Evolutionary conservation across 2,888 invertebrate genomes (phyloP), one percentile per base, ranked within the genome.

Genomic region (Rotaria socialis): DNA sequence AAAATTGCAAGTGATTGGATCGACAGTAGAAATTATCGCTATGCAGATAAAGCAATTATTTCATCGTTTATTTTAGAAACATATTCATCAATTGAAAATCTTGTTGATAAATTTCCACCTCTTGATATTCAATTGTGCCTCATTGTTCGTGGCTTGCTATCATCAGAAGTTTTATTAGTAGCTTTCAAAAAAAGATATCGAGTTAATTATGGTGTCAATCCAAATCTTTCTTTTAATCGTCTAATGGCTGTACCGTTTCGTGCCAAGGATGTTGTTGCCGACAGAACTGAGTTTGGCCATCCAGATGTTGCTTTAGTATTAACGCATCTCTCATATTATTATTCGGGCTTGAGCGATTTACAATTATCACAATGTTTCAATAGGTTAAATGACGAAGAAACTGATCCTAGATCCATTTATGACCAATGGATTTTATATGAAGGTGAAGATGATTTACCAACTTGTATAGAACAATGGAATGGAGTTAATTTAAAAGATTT

Each of bases 201-300:
- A n/a, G 75, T 80, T 24, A 43, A 80, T n/a, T 80, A 43, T 47
- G 75, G 75, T 47, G 6, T 24, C 0, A 80, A 80, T 80, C 47
- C 16, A 47, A 80, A 80, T 19, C 0, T 0, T 41, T 7, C 4
- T 10, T 80, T 43, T 80, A 80, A 80, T 43, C 47, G 47, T 24
- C 24, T 22, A 80, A 80, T 80, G 47, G 75, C 75, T 80, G 75
- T 80, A 47, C 75, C 75, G 8, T 80, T 24, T 80, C 75, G 75
- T 19, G 75, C 75, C 22, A 80, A 80, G 6, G 75, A 80, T 47
- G 75, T 80, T 11, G 75, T 10, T 0, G 24, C 24, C 22, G 75
- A 80, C 24, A 5, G 75, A 43, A 80, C 75, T 47, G 75, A 80
- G 47, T 80, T 47, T 47, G 75, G 75, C 24, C 75, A 80, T 80